Conservation (phyloP, 2,888 invertebrate genomes). For the Caenorhabditis sp. region DNA sequence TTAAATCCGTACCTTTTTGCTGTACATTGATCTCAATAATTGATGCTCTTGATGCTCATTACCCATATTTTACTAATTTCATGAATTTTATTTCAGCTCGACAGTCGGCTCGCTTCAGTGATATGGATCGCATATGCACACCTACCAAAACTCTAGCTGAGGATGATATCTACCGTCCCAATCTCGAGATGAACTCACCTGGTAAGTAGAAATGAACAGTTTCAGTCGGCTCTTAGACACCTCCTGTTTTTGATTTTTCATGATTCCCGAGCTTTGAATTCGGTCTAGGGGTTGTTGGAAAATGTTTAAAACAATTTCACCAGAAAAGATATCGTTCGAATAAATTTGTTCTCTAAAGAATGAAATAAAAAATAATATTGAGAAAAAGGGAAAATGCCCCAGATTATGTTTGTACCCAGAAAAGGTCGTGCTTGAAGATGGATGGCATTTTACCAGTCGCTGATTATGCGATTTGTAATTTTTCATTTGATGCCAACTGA, state of each 20-base stretch:
- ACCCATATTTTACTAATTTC: too few species aligned
- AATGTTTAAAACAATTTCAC: too few species aligned
- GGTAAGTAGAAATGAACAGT: neutral
- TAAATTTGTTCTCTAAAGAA: neutral
- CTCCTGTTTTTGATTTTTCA: too few species aligned
- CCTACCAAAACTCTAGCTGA: neutral
- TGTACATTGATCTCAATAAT: too few species aligned
- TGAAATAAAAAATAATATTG: neutral
- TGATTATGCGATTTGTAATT: too few species aligned
- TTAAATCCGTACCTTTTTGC: too few species aligned
- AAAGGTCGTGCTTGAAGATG: conserved; percentile 11
- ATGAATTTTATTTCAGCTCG: too few species aligned
- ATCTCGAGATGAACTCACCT: neutral
- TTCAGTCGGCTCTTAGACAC: neutral
- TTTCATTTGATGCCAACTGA: too few species aligned
- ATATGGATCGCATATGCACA: neutral
- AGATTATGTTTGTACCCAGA: conserved; percentile 18
- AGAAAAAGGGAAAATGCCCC: conserved; percentile 15
- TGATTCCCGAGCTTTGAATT: too few species aligned
- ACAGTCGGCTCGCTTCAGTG: neutral
- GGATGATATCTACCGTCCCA: neutral
- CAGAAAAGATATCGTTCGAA: neutral
- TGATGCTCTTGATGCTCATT: too few species aligned
- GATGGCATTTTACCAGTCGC: too few species aligned
- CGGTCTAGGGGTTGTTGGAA: neutral